Evolutionary conservation across 1,140 invertebrate species (phyloP).

Genomic region (Schmidtea mediterranea): DNA sequence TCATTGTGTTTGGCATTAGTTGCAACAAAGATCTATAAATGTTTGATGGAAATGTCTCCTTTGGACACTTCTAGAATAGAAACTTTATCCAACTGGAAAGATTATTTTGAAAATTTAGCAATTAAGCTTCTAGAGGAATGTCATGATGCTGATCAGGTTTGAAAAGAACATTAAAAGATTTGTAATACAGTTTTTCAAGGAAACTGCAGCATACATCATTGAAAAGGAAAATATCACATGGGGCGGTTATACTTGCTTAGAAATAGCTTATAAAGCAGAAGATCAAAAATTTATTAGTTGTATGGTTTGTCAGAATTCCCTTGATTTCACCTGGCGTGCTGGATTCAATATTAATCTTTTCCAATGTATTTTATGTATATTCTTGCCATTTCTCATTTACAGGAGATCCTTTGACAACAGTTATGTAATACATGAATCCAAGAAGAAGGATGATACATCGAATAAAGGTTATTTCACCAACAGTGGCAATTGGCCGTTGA

Average conservation of each 20-base stretch:
- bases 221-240: constrained; percentile 16
- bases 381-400: background rate
- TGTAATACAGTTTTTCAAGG: background rate
- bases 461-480: too few species aligned
- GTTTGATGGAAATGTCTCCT: constrained; percentile 11
- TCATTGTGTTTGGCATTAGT: constrained; percentile 16
- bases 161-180: too few species aligned
- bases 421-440: too few species aligned
- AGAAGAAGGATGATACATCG: too few species aligned
- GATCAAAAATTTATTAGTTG: background rate
- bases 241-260: constrained; percentile 17
- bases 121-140: constrained; percentile 17
- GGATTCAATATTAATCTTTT: background rate
- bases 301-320: constrained; percentile 3
- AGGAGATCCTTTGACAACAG: too few species aligned
- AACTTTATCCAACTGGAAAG: constrained; percentile 3
- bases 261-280: constrained; percentile 16
- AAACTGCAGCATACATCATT: constrained; percentile 18
- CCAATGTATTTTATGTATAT: background rate
- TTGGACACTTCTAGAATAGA: constrained; percentile 10
- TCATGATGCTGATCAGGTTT: constrained; percentile 12
- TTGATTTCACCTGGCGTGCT: background rate
- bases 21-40: constrained; percentile 13
- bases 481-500: too few species aligned
- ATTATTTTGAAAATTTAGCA: constrained; percentile 17